These are phyloP conservation scores for Darevskia mixta DNA, from an alignment of 2,797 vertebrate genomes.

Conservation along the genomic window DNA sequence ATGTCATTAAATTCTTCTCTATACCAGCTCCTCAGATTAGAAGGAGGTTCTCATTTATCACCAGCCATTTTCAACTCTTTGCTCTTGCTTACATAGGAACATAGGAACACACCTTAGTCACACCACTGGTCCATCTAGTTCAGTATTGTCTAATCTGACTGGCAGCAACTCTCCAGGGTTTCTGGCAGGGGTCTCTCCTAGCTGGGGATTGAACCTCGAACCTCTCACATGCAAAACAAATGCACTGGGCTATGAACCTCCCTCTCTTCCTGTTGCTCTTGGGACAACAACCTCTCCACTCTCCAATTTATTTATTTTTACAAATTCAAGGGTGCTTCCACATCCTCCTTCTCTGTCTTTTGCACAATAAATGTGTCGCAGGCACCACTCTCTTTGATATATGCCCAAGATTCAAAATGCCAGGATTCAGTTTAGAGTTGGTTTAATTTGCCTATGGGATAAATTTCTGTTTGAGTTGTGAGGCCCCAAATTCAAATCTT, in stretches of 20 bases:
- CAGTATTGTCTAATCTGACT: no score
- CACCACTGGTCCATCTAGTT: no score
- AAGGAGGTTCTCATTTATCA: constrained; percentile 1
- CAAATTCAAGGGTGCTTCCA: neutral
- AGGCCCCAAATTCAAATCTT: neutral
- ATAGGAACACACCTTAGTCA: no score
- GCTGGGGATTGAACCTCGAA: no score
- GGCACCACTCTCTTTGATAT: neutral
- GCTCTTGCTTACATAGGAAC: neutral
- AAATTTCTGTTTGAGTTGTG: neutral
- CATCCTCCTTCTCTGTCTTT: neutral
- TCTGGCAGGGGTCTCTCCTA: no score
- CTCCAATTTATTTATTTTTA: neutral
- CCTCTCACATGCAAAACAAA: no score
- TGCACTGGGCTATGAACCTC: no score
- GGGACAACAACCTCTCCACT: neutral
- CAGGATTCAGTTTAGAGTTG: neutral
- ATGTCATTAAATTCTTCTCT: neutral
- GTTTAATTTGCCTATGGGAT: neutral
- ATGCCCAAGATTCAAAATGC: neutral
- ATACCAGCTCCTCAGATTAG: neutral
- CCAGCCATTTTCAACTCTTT: neutral
- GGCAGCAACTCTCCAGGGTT: no score
- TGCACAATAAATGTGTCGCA: neutral
- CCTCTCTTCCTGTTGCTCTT: neutral